Conservation (phyloP, 2,888 invertebrate species). For the Pollenia angustigena region DNA sequence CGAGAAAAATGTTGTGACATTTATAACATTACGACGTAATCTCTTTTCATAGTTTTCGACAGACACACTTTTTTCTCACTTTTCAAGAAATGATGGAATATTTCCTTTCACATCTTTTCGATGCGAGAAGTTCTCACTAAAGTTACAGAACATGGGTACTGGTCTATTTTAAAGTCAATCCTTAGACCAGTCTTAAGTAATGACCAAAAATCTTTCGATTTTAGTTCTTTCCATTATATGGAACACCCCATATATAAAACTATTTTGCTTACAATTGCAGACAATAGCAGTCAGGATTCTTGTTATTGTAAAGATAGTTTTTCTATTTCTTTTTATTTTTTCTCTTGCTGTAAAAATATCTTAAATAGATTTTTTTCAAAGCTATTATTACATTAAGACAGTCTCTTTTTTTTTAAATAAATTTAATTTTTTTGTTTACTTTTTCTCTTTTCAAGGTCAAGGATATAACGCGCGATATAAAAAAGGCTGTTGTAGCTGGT, state of each 20-base stretch:
- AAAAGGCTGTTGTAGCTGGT: slow-evolving; percentile 92
- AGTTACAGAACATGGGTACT: too few species aligned
- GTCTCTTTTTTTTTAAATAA: background rate
- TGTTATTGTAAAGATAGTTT: background rate
- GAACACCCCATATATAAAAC: background rate
- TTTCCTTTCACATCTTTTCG: too few species aligned
- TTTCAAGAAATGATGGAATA: too few species aligned
- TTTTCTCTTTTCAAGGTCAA: slow-evolving; percentile 80
- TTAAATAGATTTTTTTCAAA: slow-evolving; percentile 39
- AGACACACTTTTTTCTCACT: too few species aligned
- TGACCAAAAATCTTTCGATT: background rate
- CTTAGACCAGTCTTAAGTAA: background rate
- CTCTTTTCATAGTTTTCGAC: too few species aligned
- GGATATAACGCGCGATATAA: slow-evolving; percentile 91
- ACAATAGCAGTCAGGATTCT: background rate
- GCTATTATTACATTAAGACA: slow-evolving; percentile 37
- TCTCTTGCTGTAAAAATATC: slow-evolving; percentile 29
- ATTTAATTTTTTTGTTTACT: background rate
- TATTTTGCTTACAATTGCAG: background rate
- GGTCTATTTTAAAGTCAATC: too few species aligned
- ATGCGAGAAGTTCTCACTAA: too few species aligned
- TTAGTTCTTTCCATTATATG: background rate
- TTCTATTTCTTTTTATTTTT: slow-evolving; percentile 24
- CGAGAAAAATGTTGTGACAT: too few species aligned
- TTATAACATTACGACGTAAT: too few species aligned